Percentiles rank a stretch among this genome's conserved stretches.
phyloP scores from a whole-genome alignment of 2,888 invertebrate species.

The Anarsia innoxiella region DNA sequence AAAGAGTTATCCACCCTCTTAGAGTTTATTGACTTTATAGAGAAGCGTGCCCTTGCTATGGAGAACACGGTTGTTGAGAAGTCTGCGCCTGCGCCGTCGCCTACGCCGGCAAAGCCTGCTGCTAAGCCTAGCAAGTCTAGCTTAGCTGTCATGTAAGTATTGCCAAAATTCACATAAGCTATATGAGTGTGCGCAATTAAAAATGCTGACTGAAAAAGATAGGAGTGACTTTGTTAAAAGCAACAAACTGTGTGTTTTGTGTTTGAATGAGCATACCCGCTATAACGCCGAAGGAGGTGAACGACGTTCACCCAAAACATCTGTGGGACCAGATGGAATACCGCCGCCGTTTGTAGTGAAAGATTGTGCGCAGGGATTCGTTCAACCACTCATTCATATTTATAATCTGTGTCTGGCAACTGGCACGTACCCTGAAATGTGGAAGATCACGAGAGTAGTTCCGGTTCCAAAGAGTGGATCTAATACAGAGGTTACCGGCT shows the following conservation, averaged over 20 bases:
- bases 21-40: background rate
- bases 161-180: background rate
- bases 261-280: slow-evolving; percentile 1
- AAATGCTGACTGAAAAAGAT: background rate
- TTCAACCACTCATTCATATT: too few species aligned
- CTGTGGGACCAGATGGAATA: too few species aligned
- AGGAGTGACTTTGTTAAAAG: background rate
- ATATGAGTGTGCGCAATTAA: background rate
- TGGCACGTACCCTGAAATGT: too few species aligned
- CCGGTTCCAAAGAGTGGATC: too few species aligned
- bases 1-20: background rate
- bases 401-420: too few species aligned
- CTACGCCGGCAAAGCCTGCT: background rate
- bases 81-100: background rate
- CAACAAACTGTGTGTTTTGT: background rate
- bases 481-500: too few species aligned
- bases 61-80: background rate
- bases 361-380: too few species aligned
- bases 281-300: too few species aligned
- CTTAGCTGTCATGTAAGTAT: background rate
- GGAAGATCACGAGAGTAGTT: too few species aligned
- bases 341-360: too few species aligned
- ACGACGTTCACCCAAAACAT: too few species aligned
- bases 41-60: background rate
- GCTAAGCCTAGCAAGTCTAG: background rate